Base-by-base conservation (phyloP, 2,888 invertebrate genomes). In the Lydus trimaculatus region DNA sequence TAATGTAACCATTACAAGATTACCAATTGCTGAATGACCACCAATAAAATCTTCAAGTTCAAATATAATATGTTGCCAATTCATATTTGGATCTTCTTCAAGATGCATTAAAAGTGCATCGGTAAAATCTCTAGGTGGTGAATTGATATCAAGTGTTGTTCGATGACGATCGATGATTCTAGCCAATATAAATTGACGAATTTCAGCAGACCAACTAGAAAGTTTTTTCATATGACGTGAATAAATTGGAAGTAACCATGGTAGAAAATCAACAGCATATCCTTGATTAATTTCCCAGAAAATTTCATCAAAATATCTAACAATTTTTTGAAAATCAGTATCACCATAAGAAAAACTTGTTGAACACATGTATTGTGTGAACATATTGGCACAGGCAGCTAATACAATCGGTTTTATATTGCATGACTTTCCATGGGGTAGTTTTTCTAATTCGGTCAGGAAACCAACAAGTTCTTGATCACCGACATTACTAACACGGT, bases 201-300 rank as follows among this genome's bases (percentile, higher is more conserved):
- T 92, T 43, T 90, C 89, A 1, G 88, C 84, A 0, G 93, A 90
- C 93, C 93, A 94, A 65, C 87, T 82, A 0, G 90, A 87, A 6
- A 94, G 85, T 73, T 90, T 91, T 2, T 89, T 87, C 86, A 94
- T 89, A 78, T 94, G 92, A 2, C 87, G 86, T 3, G 85, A 85
- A 82, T 94, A 94, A 69, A 94, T 89, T 0, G 94, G 94, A 0
- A 90, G 86, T 0, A 96, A 83, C 92, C 93, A 94, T 0, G 96
- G 96, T 25, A 96, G 80, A 79, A 96, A 96, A 79, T 96, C 96
- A 0, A 95, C 89, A 0, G 94, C 93, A 82, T 94, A 95, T 0
- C 95, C 95, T 78, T 94, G 94, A 83, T 96, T 96, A 72, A 96
- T 95, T 81, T 96, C 95, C 92, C 94, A 95, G 86, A 96, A 96